These are phyloP conservation scores for Datnioides undecimradiatus DNA, from an alignment of 2,113 vertebrate species.

Conservation along the genomic window DNA sequence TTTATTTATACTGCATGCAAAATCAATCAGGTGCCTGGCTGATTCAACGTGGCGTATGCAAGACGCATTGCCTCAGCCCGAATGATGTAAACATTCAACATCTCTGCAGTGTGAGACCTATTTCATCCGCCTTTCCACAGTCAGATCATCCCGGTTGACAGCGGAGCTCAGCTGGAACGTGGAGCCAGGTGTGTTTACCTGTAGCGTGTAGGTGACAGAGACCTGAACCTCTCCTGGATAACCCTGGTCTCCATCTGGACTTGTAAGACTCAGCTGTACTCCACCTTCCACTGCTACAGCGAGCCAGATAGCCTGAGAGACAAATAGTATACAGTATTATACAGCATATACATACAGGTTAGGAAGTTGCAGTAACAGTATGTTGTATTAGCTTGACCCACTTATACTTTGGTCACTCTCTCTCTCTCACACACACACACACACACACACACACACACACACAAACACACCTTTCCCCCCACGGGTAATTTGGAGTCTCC, in stretches of 20 bases:
- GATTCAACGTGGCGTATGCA: too few relatives aligned
- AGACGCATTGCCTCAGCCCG: too few relatives aligned
- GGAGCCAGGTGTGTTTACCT: conserved; percentile 44
- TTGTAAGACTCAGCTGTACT: conserved; percentile 86
- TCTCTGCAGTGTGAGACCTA: background rate
- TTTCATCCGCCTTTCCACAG: background rate
- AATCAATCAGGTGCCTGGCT: background rate
- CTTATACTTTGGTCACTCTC: too few relatives aligned
- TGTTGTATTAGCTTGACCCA: too few relatives aligned
- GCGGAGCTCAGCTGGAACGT: background rate
- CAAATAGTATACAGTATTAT: background rate
- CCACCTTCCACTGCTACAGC: conserved; percentile 85
- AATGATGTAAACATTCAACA: background rate
- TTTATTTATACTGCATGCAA: background rate
- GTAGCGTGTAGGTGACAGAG: conserved; percentile 90
- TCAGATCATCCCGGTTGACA: background rate
- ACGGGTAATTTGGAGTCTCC: too few relatives aligned
- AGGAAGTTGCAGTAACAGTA: background rate
- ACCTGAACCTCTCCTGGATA: conserved; percentile 92
- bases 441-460: too few relatives aligned
- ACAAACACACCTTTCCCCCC: too few relatives aligned
- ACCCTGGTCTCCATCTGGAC: conserved; percentile 92
- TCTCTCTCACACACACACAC: too few relatives aligned
- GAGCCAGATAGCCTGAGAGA: conserved; percentile 89
- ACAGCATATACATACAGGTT: background rate